A percentile compares a stretch with the other conserved stretches of the same genome.
phyloP scores from a whole-genome alignment of 1,140 invertebrate genomes.

The Zaprionus camerounensis region DNA sequence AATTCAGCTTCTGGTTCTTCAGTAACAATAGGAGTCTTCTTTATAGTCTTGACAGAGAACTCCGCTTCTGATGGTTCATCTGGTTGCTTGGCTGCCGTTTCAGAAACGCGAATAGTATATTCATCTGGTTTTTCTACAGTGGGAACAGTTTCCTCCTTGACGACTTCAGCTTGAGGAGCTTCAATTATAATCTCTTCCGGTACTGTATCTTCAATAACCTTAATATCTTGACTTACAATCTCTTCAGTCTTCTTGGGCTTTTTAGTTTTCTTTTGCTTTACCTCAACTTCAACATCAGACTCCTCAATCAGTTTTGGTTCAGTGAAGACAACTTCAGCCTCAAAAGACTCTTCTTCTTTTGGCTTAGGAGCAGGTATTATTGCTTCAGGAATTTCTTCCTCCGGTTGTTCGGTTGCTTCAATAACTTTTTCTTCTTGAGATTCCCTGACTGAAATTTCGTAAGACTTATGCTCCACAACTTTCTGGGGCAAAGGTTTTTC shows the following conservation, averaged over 20 bases:
- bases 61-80: slow-evolving; percentile 49
- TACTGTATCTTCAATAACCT: slow-evolving; percentile 59
- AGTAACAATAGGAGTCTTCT: slow-evolving; percentile 46
- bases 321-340: slow-evolving; percentile 62
- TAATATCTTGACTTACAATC: slow-evolving; percentile 55
- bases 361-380: slow-evolving; percentile 67
- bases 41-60: slow-evolving; percentile 66
- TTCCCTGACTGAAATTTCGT: slow-evolving; percentile 69
- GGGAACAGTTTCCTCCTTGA: slow-evolving; percentile 30
- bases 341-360: slow-evolving; percentile 56
- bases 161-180: slow-evolving; percentile 22
- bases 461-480: slow-evolving; percentile 65
- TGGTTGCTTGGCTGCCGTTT: slow-evolving; percentile 25
- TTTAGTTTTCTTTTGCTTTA: slow-evolving; percentile 80
- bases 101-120: slow-evolving; percentile 36
- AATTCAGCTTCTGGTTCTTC: slow-evolving; percentile 77
- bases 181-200: slow-evolving; percentile 47
- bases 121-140: slow-evolving; percentile 57
- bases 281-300: slow-evolving; percentile 67
- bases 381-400: slow-evolving; percentile 60
- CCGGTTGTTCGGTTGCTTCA: slow-evolving; percentile 34
- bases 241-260: slow-evolving; percentile 84
- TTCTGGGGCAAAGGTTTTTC: slow-evolving; percentile 59
- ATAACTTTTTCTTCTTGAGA: slow-evolving; percentile 54
- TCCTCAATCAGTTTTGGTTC: slow-evolving; percentile 76